Evolutionary conservation across 1,140 invertebrate species (phyloP), one percentile per base, ranked within the genome.

Genomic region (Archegozetes longisetosus): DNA sequence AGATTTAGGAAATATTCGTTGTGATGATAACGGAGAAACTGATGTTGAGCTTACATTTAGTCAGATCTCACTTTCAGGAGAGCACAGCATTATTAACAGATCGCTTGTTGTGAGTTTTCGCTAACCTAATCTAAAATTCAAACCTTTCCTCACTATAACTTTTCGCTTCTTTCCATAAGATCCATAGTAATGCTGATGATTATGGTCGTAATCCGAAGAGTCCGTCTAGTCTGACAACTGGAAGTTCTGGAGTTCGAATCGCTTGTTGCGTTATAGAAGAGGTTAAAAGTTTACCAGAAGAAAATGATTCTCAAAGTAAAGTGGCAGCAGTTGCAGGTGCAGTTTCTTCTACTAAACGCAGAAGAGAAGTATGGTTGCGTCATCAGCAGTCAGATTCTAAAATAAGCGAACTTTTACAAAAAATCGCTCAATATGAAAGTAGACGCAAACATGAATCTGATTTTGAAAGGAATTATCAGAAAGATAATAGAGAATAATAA

Each of bases 1-100:
- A 22, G 92, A 97, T 71, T 77, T 96, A 46, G 91, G 92, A 28
- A 97, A 96, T 70, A 80, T 96, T 55, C 75, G 77, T 59, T 86
- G 87, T 52, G 76, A 74, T 52, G 74, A 70, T 14, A 74, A 81
- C 70, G 86, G 86, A 4, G 83, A 79, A 62, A 76, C 70, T 20
- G 90, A 94, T 66, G 78, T 74, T 24, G 53, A 78, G 1, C 83
- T 92, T 60, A 2, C n/a, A 2, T 6, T 17, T 29, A 4, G 24
- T 20, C 17, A 23, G 2, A 9, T 49, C 23, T 80, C 82, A 1
- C 75, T 93, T 9, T 72, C 74, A 51, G 90, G 90, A 25, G 55
- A 61, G 13, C 74, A 86, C 65, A 89, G 78, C 68, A 83, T 95
- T 64, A 79, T 95, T 62, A 90, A 90, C 6, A 84, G 90, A 72